phyloP scores from a whole-genome alignment of 2,888 invertebrate species.

The Drosophila paramelanica region DNA sequence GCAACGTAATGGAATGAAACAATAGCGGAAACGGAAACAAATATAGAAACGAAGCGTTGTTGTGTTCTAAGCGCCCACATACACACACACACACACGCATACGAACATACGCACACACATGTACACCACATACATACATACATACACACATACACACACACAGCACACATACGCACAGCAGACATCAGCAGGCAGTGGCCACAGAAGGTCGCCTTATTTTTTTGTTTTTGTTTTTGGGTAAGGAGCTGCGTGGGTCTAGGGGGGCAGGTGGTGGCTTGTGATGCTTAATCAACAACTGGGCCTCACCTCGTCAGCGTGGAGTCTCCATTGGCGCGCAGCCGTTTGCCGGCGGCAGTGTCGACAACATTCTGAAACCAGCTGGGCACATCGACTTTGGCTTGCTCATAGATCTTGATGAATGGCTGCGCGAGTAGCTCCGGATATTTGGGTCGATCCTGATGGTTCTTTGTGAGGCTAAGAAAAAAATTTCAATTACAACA shows the following conservation, averaged over 20 bases:
- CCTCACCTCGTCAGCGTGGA: conserved; percentile 83
- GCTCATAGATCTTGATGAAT: conserved; percentile 93
- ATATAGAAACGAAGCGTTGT: conserved; percentile 45
- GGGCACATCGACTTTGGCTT: conserved; percentile 90
- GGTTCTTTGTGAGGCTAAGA: conserved; percentile 95
- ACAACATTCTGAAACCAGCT: conserved; percentile 92
- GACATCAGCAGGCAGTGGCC: conserved; percentile 31
- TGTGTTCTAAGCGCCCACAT: conserved; percentile 27
- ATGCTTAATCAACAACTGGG: background rate
- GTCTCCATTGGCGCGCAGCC: conserved; percentile 64
- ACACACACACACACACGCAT: conserved; percentile 4
- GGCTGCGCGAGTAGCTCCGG: conserved; percentile 94
- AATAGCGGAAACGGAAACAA: conserved; percentile 54
- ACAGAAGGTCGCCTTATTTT: conserved; percentile 2
- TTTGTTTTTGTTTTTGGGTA: background rate
- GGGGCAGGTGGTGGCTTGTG: conserved; percentile 14
- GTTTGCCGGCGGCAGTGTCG: conserved; percentile 85
- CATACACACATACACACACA: conserved; percentile 2
- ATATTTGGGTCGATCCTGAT: conserved; percentile 96
- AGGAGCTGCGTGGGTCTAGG: background rate
- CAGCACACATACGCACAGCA: conserved; percentile 13
- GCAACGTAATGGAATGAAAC: conserved; percentile 57
- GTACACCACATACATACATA: conserved; percentile 4
- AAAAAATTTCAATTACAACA: background rate
- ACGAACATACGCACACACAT: conserved; percentile 7